Evolutionary conservation across 2,113 vertebrate species (phyloP), one percentile per base, ranked within the genome.

Genomic region (Piprites chloris): DNA sequence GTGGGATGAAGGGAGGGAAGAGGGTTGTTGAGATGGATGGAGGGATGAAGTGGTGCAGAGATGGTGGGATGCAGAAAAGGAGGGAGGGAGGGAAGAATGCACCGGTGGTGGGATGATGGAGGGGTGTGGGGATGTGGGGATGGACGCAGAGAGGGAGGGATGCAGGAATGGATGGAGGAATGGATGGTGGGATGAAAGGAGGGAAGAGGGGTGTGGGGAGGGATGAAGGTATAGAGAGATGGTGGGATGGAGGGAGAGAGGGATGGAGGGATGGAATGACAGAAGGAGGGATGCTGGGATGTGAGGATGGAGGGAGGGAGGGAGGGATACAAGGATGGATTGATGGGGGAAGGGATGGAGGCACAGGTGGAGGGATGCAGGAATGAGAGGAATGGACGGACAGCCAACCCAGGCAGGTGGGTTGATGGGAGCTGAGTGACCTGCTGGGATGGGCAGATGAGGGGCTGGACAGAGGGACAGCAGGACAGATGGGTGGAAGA

Each of bases 351-450:
- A 44, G 35, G 22, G 28, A n/a, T 6, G 35, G 46, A 27, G 33
- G 52, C 22, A 27, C 19, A 19, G 74, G 11, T 6, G n/a, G 20
- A 73, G 7, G 21, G 47, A 21, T 16, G 49, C 9, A 26, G 33
- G 61, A 16, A 71, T 11, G 42, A 9, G 24, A 50, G 23, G 21
- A 14, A 44, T 0, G 3, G 65, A 52, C 6, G 55, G 26, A 42
- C 0, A 7, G 39, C 42, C 49, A 15, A 14, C 19, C 8, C 0
- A 0, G 67, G 8, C 10, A 15, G 28, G 18, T 18, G 42, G 23
- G 9, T 5, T 9, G 44, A 22, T 9, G 55, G 30, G 27, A 67
- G 62, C 28, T 20, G 63, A 7, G 41, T 11, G 52, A 35, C 14
- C 37, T 18, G 4, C 30, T 27, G 69, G 35, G 52, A 22, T 1